Evolutionary conservation across 1,140 invertebrate genomes (phyloP), one percentile per base, ranked within the genome.

Genomic region (Drosophila rhopaloa): DNA sequence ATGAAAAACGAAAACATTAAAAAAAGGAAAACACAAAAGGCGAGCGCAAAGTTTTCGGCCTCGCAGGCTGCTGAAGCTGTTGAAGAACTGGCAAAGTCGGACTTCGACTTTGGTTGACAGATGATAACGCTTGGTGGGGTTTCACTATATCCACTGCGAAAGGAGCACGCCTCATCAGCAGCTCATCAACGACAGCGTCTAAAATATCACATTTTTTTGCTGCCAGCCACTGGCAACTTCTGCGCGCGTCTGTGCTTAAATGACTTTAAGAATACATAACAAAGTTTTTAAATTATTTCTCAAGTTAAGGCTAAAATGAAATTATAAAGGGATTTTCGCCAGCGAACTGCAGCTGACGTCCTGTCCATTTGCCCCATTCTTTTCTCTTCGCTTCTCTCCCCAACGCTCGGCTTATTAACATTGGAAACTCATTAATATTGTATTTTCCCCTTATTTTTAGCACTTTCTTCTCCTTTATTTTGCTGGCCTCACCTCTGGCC

Each of bases 371-470:
- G 13, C 19, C 48, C 55, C 14, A 16, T 35, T 38, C 58, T 38
- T 57, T 40, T 32, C 40, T 73, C 44, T 38, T 58, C 55, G 40
- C 43, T 4, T 24, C 24, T 24, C 24, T 16, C 4, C 24, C 24
- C 24, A 24, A 24, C 24, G 24, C 72, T 58, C 76, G 63, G 72
- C 83, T 88, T 88, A 88, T 88, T 88, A 88, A 88, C 83, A 88
- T 88, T 89, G 83, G 78, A 88, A 88, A 86, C 83, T 88, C 83
- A 89, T 88, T 88, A 88, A 89, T 89, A 83, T 78, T 89, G 81
- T 86, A 81, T 85, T 79, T 51, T 59, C 50, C 55, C 47, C 37
- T 55, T 54, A 29, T 24, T 46, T 27, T 40, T 29, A 41, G 44
- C 51, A 7, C 14, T 32, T 73, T 57, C 51, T 14, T 46, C 43